Percentiles rank a stretch among this genome's conserved stretches.
These are phyloP conservation scores for Andrena bicolor DNA, from an alignment of 2,888 invertebrate genomes.

Conservation along the genomic window DNA sequence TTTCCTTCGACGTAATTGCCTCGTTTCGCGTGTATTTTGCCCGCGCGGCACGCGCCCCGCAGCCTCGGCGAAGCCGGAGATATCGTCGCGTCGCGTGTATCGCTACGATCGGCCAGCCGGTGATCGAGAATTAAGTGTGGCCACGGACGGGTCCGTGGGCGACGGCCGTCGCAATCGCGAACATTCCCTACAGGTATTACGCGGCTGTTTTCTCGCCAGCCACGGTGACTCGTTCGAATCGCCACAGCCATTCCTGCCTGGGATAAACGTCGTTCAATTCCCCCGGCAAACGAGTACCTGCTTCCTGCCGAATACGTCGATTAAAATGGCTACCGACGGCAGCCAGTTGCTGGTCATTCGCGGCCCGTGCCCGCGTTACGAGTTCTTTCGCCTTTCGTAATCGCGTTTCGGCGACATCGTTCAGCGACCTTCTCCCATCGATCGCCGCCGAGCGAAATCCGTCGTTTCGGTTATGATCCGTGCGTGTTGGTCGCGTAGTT, in stretches of 20 bases:
- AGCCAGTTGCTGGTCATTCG: constrained; percentile 29
- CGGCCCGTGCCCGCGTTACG: constrained; percentile 17
- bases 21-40: constrained; percentile 16
- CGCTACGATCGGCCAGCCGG: background rate
- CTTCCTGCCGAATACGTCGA: constrained; percentile 30
- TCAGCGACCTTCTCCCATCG: background rate
- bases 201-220: constrained; percentile 1
- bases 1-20: constrained; percentile 47
- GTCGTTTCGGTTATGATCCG: background rate
- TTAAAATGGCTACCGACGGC: constrained; percentile 71
- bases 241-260: background rate
- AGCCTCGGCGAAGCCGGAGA: background rate
- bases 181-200: constrained; percentile 10
- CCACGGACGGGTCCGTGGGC: constrained; percentile 60
- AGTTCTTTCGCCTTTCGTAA: background rate
- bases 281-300: background rate
- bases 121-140: constrained; percentile 27
- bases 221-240: constrained; percentile 12
- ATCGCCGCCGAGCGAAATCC: constrained; percentile 8
- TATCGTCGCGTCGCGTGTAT: constrained; percentile 1
- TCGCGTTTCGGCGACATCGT: background rate
- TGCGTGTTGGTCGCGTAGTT: background rate
- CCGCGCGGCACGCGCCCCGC: background rate
- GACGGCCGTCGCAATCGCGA: constrained; percentile 66
- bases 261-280: background rate